phyloP scores from a whole-genome alignment of 1,140 invertebrate species.

The Phymastichus coffea region DNA sequence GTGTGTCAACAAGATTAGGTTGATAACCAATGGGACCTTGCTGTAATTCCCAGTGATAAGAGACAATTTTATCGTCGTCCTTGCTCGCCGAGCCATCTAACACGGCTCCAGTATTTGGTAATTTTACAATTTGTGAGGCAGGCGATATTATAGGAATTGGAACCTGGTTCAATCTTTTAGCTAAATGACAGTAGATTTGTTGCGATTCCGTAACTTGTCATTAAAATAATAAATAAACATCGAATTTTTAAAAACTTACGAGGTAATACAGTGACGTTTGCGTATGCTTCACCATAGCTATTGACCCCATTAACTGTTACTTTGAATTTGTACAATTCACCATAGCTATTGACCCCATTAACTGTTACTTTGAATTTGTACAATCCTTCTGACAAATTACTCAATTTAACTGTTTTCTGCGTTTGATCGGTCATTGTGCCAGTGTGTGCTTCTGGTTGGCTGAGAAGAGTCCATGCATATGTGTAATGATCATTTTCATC shows the following conservation, averaged over 20 bases:
- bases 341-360: conserved; percentile 73
- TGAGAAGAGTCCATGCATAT: conserved; percentile 85
- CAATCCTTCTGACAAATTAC: conserved; percentile 77
- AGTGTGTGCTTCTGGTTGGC: conserved; percentile 74
- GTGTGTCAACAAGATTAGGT: conserved; percentile 72
- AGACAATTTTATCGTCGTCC: conserved; percentile 82
- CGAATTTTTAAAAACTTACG: conserved; percentile 55
- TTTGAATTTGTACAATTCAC: conserved; percentile 81
- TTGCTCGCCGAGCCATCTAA: conserved; percentile 80
- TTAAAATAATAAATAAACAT: neutral
- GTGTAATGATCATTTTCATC: conserved; percentile 74
- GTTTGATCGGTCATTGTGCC: conserved; percentile 86
- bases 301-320: conserved; percentile 74
- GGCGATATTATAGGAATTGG: conserved; percentile 87
- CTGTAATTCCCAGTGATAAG: conserved; percentile 90
- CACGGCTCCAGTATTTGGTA: conserved; percentile 86
- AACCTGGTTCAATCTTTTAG: conserved; percentile 80
- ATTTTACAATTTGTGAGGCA: conserved; percentile 77
- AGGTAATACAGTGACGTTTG: conserved; percentile 89
- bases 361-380: conserved; percentile 85
- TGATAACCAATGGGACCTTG: conserved; percentile 85
- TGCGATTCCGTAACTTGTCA: neutral
- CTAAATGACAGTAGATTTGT: conserved; percentile 51
- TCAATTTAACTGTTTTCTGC: conserved; percentile 73
- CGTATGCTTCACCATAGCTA: conserved; percentile 80